These are phyloP conservation scores for Toxotes jaculatrix DNA, from an alignment of 2,113 vertebrate genomes.

Conservation along the genomic window DNA sequence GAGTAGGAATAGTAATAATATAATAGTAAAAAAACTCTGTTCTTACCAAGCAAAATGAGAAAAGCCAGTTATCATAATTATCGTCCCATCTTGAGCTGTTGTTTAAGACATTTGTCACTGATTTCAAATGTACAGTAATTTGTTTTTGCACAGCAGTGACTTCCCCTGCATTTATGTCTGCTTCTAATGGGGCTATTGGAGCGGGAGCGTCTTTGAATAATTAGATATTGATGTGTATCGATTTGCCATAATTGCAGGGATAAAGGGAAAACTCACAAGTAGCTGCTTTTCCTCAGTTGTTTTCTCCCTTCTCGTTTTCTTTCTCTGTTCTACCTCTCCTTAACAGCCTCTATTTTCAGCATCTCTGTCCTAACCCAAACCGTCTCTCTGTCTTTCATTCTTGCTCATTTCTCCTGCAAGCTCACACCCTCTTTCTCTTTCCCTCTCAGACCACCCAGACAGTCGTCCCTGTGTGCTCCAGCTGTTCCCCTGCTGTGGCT, in stretches of 20 bases:
- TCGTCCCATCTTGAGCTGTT: slow-evolving; percentile 1
- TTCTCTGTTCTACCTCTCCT: slow-evolving; percentile 1
- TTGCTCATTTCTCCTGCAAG: slow-evolving; percentile 45
- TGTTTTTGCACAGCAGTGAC: slow-evolving; percentile 25
- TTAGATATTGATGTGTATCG: slow-evolving; percentile 72
- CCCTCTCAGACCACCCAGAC: slow-evolving; percentile 83
- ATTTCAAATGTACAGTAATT: slow-evolving; percentile 23
- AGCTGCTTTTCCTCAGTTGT: slow-evolving; percentile 21
- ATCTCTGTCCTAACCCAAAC: slow-evolving; percentile 39
- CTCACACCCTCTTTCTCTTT: slow-evolving; percentile 57
- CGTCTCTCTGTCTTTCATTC: slow-evolving; percentile 62
- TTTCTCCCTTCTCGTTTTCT: slow-evolving; percentile 24
- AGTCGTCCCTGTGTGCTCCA: slow-evolving; percentile 77
- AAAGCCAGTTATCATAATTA: not conserved
- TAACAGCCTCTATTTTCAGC: slow-evolving; percentile 50
- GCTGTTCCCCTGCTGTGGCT: slow-evolving; percentile 84
- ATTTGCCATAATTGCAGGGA: slow-evolving; percentile 68
- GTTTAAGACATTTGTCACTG: slow-evolving; percentile 13
- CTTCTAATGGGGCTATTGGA: slow-evolving; percentile 47
- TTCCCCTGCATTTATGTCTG: slow-evolving; percentile 20
- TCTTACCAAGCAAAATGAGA: not conserved
- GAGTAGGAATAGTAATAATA: not conserved
- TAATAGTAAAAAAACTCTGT: too few species aligned
- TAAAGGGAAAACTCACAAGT: slow-evolving; percentile 54
- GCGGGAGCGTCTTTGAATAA: slow-evolving; percentile 62